These are phyloP conservation scores for Bombyx huttoni DNA, from an alignment of 2,888 invertebrate genomes.

Conservation along the genomic window DNA sequence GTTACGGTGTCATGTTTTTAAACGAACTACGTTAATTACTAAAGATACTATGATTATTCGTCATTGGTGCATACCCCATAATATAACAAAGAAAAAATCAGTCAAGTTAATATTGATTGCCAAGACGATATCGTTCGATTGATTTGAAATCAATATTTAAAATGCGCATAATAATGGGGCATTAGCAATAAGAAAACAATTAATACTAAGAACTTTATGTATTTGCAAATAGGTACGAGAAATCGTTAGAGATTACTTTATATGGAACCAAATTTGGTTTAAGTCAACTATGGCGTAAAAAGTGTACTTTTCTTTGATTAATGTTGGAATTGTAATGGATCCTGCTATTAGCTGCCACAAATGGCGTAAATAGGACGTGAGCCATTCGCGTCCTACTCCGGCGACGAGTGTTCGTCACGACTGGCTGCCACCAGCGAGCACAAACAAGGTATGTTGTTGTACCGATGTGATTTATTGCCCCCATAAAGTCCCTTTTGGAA, in stretches of 20 bases:
- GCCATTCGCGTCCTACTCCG: conserved; percentile 20
- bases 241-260: not conserved
- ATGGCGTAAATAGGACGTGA: conserved; percentile 43
- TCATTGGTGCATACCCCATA: too few species aligned
- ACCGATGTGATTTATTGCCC: conserved; percentile 23
- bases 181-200: not conserved
- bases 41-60: too few species aligned
- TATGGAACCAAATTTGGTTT: too few species aligned
- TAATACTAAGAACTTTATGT: not conserved
- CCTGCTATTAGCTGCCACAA: conserved; percentile 14
- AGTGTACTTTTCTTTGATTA: too few species aligned
- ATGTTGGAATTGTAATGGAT: conserved; percentile 10
- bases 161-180: not conserved
- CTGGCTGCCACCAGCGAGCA: conserved; percentile 10
- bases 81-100: not conserved
- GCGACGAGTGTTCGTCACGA: conserved; percentile 22
- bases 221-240: not conserved
- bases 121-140: not conserved
- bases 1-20: not conserved
- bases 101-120: not conserved
- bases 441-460: conserved; percentile 13
- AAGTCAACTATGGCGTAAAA: too few species aligned
- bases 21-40: too few species aligned
- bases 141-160: not conserved
- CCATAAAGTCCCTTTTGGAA: conserved; percentile 15